Evolutionary conservation across 2,797 vertebrate genomes (phyloP), one percentile per base, ranked within the genome.

Genomic region (Pseudomugil gertrudae): DNA sequence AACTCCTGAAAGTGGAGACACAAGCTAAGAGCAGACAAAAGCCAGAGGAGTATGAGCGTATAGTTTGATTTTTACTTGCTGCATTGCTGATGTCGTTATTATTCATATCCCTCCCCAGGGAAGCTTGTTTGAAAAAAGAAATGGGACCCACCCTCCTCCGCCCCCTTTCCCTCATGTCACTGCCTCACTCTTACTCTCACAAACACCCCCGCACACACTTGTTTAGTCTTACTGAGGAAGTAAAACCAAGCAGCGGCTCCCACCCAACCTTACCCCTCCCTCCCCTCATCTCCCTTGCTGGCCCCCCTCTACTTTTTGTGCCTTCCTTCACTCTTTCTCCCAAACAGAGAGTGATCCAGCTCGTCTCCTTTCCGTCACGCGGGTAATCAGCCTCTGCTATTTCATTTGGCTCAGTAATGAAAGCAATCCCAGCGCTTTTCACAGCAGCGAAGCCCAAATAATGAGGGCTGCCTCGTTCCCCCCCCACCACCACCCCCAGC

Each of bases 401-500:
- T 92, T 93, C 89, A 93, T 93, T 94, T 92, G 91, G 81, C 88
- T 87, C 81, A 8, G 84, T 93, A 94, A 94, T 94, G 91, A 93
- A 94, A 93, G 90, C 93, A 93, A 93, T 94, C 90, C 91, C 87
- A 86, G 82, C 24, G 90, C 90, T 86, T 92, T 92, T 92, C 91
- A 91, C 83, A 89, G 90, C 82, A 26, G 84, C 79, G 61, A 81
- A 86, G 88, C 87, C 75, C 87, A 90, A 91, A 93, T 93, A 93
- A 94, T 93, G 91, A 93, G 89, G 60, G 57, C 74, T 72, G 71
- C 78, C 71, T 78, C 70, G 68, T 80, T 71, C 83, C 82, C 72
- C 66, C 77, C 51, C 70, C 65, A 59, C 84, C 75, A 80, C 79
- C 72, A 76, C 76, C 63, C 85, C 60, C 88, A 68, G 76, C 71